Conservation (phyloP, 1,140 invertebrate genomes). For the Contarinia nasturtii region DNA sequence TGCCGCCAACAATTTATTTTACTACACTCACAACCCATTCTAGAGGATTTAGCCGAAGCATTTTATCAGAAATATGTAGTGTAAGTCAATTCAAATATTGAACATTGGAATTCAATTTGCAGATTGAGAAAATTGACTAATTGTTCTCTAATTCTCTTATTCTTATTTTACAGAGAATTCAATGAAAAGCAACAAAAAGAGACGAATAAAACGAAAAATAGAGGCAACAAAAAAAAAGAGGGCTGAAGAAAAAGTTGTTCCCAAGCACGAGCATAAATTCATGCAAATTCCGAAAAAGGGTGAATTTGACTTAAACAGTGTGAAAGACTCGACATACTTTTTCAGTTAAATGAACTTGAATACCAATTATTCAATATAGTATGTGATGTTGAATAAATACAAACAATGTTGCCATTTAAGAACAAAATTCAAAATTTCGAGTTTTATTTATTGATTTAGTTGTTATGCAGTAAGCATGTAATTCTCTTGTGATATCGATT, state of each 20-base stretch:
- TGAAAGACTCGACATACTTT: constrained; percentile 63
- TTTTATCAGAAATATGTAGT: constrained; percentile 30
- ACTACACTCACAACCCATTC: constrained; percentile 80
- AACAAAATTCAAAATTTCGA: no score
- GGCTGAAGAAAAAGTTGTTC: constrained; percentile 31
- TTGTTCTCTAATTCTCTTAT: no score
- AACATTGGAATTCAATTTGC: constrained; percentile 4
- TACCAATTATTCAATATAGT: constrained; percentile 9
- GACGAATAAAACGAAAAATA: no score
- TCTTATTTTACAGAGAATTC: not conserved
- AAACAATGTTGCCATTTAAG: no score
- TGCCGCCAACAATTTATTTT: constrained; percentile 92
- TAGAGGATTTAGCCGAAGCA: constrained; percentile 70
- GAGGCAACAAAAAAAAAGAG: no score
- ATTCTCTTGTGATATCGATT: no score
- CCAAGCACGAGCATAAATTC: constrained; percentile 39
- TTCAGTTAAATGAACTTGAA: constrained; percentile 39
- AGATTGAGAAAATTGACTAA: not conserved
- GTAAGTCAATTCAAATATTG: constrained; percentile 35
- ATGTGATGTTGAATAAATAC: constrained; percentile 24
- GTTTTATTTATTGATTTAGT: no score
- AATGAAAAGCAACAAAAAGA: no score
- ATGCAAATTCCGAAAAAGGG: constrained; percentile 47
- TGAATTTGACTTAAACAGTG: constrained; percentile 50
- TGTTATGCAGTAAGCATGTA: no score